Conservation (phyloP, 2,113 vertebrate species). For the Bungarus multicinctus region DNA sequence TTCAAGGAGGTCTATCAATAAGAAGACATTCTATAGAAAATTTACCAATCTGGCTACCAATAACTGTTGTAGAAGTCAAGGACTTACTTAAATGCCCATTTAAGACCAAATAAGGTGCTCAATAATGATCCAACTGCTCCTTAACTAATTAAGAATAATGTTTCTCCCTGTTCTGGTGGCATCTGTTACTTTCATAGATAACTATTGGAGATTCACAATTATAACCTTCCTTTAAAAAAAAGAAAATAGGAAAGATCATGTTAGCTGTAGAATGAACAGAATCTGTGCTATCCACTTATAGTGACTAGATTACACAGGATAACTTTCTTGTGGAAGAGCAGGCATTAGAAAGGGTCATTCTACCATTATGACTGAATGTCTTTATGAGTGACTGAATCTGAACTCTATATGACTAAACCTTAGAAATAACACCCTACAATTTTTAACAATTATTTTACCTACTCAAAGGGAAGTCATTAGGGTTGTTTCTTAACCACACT, state of each 20-base stretch:
- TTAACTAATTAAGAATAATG: not conserved
- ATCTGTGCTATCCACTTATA: not conserved
- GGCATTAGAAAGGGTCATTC: not conserved
- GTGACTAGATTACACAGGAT: not conserved
- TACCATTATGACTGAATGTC: no score
- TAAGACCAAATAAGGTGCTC: not conserved
- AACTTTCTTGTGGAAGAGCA: not conserved
- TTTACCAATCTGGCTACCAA: not conserved
- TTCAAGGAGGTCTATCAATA: not conserved
- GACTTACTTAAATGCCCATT: not conserved
- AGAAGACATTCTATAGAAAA: not conserved
- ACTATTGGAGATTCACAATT: not conserved
- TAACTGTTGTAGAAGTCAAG: not conserved
- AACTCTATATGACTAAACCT: not conserved
- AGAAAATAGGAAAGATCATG: not conserved
- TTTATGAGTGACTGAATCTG: not conserved
- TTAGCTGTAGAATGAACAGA: not conserved
- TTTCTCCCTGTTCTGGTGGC: not conserved
- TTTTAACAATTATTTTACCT: not conserved
- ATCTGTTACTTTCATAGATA: not conserved
- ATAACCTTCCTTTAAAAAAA: not conserved
- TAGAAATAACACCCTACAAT: not conserved
- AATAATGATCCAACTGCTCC: not conserved
- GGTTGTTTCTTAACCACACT: not conserved
- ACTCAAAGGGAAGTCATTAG: not conserved